These are phyloP conservation scores for Eueremaeus valkanovi DNA, from an alignment of 2,888 invertebrate species.

Conservation along the genomic window DNA sequence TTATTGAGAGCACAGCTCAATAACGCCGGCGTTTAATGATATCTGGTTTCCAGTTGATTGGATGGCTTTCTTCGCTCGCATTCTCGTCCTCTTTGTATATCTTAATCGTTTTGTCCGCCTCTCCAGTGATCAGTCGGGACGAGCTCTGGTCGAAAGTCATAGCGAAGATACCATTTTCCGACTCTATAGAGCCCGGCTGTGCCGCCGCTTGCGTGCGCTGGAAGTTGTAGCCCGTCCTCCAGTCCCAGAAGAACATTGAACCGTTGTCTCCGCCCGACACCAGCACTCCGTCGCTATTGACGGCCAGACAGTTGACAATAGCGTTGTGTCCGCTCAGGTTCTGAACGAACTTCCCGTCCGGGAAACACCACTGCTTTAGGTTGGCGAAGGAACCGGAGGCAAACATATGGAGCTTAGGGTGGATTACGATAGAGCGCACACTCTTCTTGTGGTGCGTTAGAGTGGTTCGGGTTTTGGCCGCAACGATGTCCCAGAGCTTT, in stretches of 20 bases:
- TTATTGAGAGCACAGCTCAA: constrained; percentile 60
- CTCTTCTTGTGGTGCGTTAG: constrained; percentile 98
- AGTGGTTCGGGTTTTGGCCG: constrained; percentile 87
- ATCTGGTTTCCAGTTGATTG: constrained; percentile 95
- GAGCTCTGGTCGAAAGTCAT: constrained; percentile 94
- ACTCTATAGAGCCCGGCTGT: constrained; percentile 99
- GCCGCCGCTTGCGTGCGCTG: constrained; percentile 83
- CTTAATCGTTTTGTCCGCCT: constrained; percentile 99
- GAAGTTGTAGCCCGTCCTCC: constrained; percentile 98
- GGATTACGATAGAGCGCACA: constrained; percentile 59
- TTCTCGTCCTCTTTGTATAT: constrained; percentile 95
- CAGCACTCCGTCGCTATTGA: constrained; percentile 89
- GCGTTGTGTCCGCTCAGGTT: constrained; percentile 95
- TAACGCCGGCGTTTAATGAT: constrained; percentile 87
- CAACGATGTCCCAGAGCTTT: constrained; percentile 93
- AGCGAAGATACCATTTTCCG: constrained; percentile 95
- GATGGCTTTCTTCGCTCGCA: constrained; percentile 73
- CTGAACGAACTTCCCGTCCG: constrained; percentile 94
- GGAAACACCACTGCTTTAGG: constrained; percentile 98
- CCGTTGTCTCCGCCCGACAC: constrained; percentile 99
- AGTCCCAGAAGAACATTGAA: constrained; percentile 95
- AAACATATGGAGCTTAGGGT: constrained; percentile 77
- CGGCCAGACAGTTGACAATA: constrained; percentile 92
- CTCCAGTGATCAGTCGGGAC: constrained; percentile 86
- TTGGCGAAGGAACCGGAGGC: constrained; percentile 98